Percentiles rank a stretch among this genome's conserved stretches.
Evolutionary conservation across 2,888 invertebrate species (phyloP).

Genomic region (Drosophila aldrichi): DNA sequence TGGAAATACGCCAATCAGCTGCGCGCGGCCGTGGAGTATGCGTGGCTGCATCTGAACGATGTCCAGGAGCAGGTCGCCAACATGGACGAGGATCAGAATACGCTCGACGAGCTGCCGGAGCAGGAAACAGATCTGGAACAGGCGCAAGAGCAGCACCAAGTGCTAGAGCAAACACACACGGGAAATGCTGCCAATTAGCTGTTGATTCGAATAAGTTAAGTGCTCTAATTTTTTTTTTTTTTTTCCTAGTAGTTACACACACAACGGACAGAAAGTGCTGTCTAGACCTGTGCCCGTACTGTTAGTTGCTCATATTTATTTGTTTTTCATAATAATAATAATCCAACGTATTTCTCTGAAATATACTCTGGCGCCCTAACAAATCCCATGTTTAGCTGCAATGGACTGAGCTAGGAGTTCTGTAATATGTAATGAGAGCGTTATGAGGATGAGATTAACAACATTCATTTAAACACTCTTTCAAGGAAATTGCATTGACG

Average conservation of each 20-base stretch:
- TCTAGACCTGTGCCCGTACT: not conserved
- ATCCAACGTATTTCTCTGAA: not conserved
- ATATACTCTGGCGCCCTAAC: not conserved
- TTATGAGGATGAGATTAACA: too few species aligned
- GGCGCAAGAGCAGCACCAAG: slow-evolving; percentile 40
- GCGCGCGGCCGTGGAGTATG: slow-evolving; percentile 50
- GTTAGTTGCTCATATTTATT: slow-evolving; percentile 2
- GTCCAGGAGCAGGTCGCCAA: slow-evolving; percentile 18
- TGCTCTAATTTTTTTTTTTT: not conserved
- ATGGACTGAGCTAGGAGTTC: not conserved
- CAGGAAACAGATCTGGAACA: slow-evolving; percentile 42
- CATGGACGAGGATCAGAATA: slow-evolving; percentile 24
- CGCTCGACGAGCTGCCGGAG: slow-evolving; percentile 36
- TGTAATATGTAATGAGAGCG: too few species aligned
- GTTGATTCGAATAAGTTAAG: not conserved
- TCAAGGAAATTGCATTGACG: too few species aligned
- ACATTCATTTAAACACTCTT: too few species aligned
- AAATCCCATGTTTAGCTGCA: not conserved
- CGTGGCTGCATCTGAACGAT: slow-evolving; percentile 59
- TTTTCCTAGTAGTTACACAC: not conserved
- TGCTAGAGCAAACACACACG: slow-evolving; percentile 21
- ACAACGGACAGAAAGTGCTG: not conserved
- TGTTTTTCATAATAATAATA: not conserved
- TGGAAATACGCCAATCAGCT: slow-evolving; percentile 61
- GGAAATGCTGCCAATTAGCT: not conserved